Evolutionary conservation across 2,888 invertebrate species (phyloP).

Genomic region (Ypsolopha scabrella): DNA sequence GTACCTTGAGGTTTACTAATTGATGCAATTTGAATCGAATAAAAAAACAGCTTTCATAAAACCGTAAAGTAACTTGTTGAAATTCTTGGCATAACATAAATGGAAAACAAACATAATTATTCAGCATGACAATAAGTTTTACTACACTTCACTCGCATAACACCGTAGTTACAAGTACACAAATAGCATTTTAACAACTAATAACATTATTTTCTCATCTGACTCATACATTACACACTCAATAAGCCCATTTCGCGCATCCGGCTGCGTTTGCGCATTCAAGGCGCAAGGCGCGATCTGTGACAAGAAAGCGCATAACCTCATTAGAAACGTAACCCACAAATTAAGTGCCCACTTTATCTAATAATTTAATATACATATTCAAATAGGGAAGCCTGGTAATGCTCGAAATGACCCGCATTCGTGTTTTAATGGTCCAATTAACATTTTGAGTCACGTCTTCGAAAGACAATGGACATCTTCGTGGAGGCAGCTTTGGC

Average conservation of each 20-base stretch:
- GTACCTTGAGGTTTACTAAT: no score
- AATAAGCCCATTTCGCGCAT: slow-evolving; percentile 64
- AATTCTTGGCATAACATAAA: no score
- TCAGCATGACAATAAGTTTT: no score
- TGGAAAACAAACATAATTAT: no score
- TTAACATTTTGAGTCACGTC: slow-evolving; percentile 70
- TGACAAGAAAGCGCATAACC: slow-evolving; percentile 70
- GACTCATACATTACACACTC: slow-evolving; percentile 45
- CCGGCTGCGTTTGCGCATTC: slow-evolving; percentile 65
- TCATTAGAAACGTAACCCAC: slow-evolving; percentile 64
- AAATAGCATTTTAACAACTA: slow-evolving; percentile 7
- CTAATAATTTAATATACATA: slow-evolving; percentile 70
- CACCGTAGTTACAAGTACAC: no score
- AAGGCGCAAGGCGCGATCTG: slow-evolving; percentile 49
- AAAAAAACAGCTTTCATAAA: no score
- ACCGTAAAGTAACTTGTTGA: no score
- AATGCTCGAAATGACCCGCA: slow-evolving; percentile 68
- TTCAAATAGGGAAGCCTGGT: slow-evolving; percentile 63
- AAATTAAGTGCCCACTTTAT: slow-evolving; percentile 58
- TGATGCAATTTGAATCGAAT: no score
- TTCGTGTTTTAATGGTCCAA: slow-evolving; percentile 67
- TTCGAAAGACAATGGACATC: slow-evolving; percentile 67
- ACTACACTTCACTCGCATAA: no score
- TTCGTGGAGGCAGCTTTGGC: slow-evolving; percentile 64
- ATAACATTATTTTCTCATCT: slow-evolving; percentile 46